Evolutionary conservation across 1,140 invertebrate species (phyloP).

Genomic region (Colletes latitarsis): DNA sequence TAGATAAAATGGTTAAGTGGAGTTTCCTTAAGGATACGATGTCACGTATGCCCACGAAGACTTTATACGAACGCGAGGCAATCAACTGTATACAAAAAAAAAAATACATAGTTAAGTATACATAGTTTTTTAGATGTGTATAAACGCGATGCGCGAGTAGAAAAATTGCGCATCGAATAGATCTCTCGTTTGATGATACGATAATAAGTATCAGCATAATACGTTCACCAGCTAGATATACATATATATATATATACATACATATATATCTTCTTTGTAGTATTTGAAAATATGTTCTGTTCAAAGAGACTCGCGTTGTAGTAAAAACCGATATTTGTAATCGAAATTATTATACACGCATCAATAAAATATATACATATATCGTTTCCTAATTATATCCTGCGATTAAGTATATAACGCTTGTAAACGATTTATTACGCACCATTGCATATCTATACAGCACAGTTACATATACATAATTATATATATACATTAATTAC

Average conservation of each 20-base stretch:
- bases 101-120: slow-evolving; percentile 2
- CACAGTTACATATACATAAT: slow-evolving; percentile 57
- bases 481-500: slow-evolving; percentile 61
- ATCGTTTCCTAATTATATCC: slow-evolving; percentile 19
- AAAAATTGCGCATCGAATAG: not conserved
- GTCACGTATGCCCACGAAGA: not conserved
- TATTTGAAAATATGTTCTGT: slow-evolving; percentile 3
- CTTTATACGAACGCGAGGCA: slow-evolving; percentile 10
- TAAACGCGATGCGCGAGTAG: not conserved
- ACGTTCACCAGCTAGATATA: not conserved
- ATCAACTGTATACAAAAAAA: slow-evolving; percentile 13
- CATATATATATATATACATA: slow-evolving; percentile 1
- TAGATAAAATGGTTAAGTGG: slow-evolving; percentile 11
- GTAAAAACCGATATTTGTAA: slow-evolving; percentile 16
- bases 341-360: not conserved
- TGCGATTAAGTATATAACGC: not conserved
- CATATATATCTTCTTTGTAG: slow-evolving; percentile 30
- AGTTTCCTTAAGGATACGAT: not conserved
- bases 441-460: slow-evolving; percentile 61
- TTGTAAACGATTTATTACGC: slow-evolving; percentile 39
- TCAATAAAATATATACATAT: slow-evolving; percentile 21
- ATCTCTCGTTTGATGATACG: not conserved
- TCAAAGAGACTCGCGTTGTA: not conserved
- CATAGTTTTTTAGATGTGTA: not conserved
- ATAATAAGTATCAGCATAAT: not conserved